Conservation (phyloP, 2,797 vertebrate species). For the Acipenser ruthenus region DNA sequence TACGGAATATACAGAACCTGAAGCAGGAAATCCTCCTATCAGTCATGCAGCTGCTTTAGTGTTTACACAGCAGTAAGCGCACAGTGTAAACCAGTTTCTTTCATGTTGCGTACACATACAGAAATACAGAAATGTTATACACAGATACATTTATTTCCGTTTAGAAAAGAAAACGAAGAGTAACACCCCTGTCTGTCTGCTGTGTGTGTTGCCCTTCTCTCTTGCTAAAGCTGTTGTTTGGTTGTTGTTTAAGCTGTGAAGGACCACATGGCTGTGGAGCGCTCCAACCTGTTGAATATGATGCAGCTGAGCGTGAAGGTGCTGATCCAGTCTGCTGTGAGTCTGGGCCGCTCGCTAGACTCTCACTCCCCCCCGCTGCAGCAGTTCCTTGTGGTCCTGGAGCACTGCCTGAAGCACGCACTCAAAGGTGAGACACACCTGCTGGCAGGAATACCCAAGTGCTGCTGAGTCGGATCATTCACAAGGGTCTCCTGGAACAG, state of each 20-base stretch:
- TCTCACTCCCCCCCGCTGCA: conserved; percentile 87
- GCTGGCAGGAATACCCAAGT: neutral
- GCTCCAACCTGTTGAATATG: conserved; percentile 92
- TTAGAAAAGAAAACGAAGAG: no score
- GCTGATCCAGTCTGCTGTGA: conserved; percentile 89
- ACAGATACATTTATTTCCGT: no score
- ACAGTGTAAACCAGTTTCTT: no score
- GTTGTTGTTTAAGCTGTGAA: conserved; percentile 39
- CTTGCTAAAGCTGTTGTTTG: neutral
- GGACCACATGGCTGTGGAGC: conserved; percentile 76
- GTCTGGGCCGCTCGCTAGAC: conserved; percentile 85
- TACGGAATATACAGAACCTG: no score
- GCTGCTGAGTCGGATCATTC: neutral
- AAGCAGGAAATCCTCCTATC: no score
- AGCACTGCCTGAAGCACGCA: conserved; percentile 94
- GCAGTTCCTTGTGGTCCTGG: conserved; percentile 93
- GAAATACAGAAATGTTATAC: no score
- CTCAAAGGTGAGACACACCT: conserved; percentile 73
- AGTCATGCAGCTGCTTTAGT: no score
- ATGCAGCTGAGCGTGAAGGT: conserved; percentile 93
- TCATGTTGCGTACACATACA: no score
- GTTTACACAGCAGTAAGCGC: no score
- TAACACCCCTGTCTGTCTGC: no score
- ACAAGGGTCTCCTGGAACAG: neutral
- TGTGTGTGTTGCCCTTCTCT: neutral